These are phyloP conservation scores for Tachuris rubrigastra DNA, from an alignment of 2,113 vertebrate genomes.

Conservation along the genomic window DNA sequence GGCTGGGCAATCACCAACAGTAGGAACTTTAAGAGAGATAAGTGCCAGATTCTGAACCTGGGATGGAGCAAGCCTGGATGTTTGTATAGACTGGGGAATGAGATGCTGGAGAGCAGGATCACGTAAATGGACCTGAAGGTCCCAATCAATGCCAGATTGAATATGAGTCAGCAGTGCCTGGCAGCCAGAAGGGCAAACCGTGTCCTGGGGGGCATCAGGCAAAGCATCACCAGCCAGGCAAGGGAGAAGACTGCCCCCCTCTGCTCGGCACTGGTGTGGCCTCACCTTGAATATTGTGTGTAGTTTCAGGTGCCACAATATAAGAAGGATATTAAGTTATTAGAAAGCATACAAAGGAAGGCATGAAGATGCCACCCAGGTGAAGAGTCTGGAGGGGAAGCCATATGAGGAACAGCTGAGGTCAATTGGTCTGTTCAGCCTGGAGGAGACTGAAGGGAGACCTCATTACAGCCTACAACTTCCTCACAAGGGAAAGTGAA, in stretches of 20 bases:
- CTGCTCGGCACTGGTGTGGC: not conserved
- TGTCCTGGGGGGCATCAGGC: not conserved
- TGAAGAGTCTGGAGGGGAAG: not conserved
- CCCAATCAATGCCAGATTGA: not conserved
- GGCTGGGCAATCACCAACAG: not conserved
- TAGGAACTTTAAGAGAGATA: not conserved
- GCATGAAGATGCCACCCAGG: not conserved
- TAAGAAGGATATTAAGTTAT: not conserved
- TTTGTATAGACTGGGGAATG: not conserved
- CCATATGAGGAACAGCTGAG: not conserved
- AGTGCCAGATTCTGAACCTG: not conserved
- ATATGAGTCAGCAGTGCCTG: not conserved
- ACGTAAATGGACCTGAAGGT: not conserved
- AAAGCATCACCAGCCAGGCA: not conserved
- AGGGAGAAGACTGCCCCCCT: not conserved
- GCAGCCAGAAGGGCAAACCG: not conserved
- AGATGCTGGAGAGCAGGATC: not conserved
- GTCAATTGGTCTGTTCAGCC: not conserved
- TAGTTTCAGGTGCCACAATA: not conserved
- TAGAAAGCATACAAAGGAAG: not conserved
- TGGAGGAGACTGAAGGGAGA: not conserved
- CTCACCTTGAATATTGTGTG: not conserved
- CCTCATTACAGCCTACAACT: not conserved
- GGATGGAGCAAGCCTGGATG: not conserved
- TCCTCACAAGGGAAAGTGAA: not conserved